These are phyloP conservation scores for Adelges cooleyi DNA, from an alignment of 1,140 invertebrate species.

Conservation along the genomic window DNA sequence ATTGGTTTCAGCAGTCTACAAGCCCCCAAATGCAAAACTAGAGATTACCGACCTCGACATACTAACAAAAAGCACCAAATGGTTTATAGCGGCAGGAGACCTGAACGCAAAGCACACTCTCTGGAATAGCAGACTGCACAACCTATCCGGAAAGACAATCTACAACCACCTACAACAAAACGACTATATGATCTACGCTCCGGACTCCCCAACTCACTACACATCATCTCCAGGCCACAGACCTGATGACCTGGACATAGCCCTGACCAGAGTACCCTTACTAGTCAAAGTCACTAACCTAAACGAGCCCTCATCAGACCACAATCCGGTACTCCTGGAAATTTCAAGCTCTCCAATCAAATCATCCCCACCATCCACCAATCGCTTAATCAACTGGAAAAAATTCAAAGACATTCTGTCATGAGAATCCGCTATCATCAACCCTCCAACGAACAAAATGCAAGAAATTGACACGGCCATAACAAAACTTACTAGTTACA, in stretches of 20 bases:
- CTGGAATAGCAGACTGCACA: neutral
- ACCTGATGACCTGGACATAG: neutral
- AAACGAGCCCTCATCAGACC: neutral
- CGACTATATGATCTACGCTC: neutral
- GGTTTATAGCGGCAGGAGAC: neutral
- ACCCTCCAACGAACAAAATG: neutral
- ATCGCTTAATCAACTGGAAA: neutral
- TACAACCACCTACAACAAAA: neutral
- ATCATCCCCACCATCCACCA: neutral
- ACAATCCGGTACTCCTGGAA: neutral
- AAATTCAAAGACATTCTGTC: neutral
- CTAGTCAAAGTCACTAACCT: neutral
- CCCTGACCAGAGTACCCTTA: neutral
- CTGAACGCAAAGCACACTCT: neutral
- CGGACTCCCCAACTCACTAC: neutral
- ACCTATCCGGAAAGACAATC: neutral
- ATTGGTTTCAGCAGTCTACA: neutral
- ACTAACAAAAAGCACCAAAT: neutral
- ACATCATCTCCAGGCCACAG: neutral
- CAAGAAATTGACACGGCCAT: neutral
- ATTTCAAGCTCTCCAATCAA: neutral
- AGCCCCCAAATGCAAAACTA: neutral
- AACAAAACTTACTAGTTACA: neutral
- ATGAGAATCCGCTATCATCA: neutral
- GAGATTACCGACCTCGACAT: neutral